Percentiles rank a stretch among this genome's conserved stretches.
phyloP scores from a whole-genome alignment of 1,140 invertebrate genomes.

The Hylaeus anthracinus region DNA sequence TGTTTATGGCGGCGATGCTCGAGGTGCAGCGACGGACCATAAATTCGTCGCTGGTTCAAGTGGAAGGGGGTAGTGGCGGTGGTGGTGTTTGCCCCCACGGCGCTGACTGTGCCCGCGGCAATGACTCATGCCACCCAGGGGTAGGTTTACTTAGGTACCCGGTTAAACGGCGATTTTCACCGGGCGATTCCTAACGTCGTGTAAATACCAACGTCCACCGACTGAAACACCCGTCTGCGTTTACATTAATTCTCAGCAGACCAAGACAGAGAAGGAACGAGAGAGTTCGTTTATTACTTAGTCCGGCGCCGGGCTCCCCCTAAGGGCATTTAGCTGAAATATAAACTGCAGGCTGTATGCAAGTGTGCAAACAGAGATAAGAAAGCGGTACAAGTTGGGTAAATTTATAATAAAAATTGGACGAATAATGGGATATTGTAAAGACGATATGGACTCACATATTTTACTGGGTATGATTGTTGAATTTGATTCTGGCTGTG shows the following conservation, averaged over 20 bases:
- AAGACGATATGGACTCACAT: too few relatives aligned
- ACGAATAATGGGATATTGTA: too few relatives aligned
- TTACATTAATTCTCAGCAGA: constrained; percentile 32
- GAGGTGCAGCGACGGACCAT: constrained; percentile 16
- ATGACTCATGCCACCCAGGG: constrained; percentile 32
- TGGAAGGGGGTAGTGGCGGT: background rate
- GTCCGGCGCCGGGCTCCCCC: too few relatives aligned
- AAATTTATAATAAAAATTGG: too few relatives aligned
- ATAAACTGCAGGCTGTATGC: too few relatives aligned
- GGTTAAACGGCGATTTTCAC: constrained; percentile 48
- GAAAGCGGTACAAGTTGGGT: too few relatives aligned
- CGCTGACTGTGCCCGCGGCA: constrained; percentile 14
- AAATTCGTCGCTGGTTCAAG: constrained; percentile 19
- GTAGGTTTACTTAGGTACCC: constrained; percentile 41
- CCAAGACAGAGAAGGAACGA: too few relatives aligned
- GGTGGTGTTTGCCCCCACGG: constrained; percentile 19
- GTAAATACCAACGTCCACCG: constrained; percentile 22
- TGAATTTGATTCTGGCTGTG: too few relatives aligned
- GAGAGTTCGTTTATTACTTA: background rate
- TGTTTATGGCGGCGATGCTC: constrained; percentile 67
- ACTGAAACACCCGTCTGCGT: constrained; percentile 21
- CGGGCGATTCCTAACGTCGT: constrained; percentile 33
- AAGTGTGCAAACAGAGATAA: too few relatives aligned
- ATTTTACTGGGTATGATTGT: too few relatives aligned
- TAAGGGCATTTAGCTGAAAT: too few relatives aligned